phyloP scores from a whole-genome alignment of 1,140 invertebrate genomes.

The Pseudomyrmex pallidus region DNA sequence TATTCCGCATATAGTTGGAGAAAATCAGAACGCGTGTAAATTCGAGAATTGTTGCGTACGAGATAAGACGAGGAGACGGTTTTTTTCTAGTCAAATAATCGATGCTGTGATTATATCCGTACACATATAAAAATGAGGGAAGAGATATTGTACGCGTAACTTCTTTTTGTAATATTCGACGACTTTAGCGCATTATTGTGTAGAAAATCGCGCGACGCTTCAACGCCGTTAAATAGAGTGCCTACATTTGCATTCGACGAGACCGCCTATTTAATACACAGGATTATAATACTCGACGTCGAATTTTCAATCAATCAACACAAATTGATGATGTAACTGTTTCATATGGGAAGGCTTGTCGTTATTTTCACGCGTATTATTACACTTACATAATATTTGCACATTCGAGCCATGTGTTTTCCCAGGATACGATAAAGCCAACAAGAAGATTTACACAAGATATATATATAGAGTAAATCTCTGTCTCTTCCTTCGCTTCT shows the following conservation, averaged over 20 bases:
- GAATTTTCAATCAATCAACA: neutral
- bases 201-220: slow-evolving; percentile 30
- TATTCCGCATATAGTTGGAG: too few relatives aligned
- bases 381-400: slow-evolving; percentile 15
- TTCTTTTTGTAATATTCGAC: slow-evolving; percentile 25
- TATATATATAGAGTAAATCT: too few relatives aligned
- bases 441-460: neutral
- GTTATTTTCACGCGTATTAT: slow-evolving; percentile 35
- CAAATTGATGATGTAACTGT: neutral
- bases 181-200: slow-evolving; percentile 9
- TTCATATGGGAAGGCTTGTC: neutral
- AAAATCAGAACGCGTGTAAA: neutral
- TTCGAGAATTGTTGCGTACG: neutral
- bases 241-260: slow-evolving; percentile 57
- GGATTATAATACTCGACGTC: slow-evolving; percentile 11
- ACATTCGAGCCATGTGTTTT: slow-evolving; percentile 7
- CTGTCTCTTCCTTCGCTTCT: neutral
- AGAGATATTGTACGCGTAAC: neutral
- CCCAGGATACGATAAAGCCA: neutral
- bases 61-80: neutral
- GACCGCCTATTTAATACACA: slow-evolving; percentile 25
- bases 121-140: neutral
- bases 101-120: slow-evolving; percentile 29
- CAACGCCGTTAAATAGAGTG: slow-evolving; percentile 62
- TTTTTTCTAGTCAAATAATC: slow-evolving; percentile 43